Evolutionary conservation across 1,140 invertebrate species (phyloP).

Genomic region (Bombus sylvicola): DNA sequence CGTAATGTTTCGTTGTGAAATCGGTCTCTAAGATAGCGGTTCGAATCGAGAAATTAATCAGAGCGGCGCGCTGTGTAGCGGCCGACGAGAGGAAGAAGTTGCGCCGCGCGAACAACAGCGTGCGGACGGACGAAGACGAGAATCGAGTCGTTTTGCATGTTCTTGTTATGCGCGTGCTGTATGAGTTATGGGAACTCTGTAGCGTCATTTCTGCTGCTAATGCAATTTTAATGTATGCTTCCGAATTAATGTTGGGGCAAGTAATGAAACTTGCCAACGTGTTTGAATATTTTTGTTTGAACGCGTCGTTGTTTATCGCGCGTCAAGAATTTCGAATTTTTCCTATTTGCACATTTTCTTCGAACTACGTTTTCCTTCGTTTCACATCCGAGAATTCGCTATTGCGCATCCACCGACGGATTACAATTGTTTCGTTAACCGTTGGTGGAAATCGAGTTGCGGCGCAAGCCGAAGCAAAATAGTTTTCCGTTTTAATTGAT

Average conservation of each 20-base stretch:
- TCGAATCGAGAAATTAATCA: slow-evolving; percentile 53
- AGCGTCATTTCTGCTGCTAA: slow-evolving; percentile 52
- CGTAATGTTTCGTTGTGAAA: not conserved
- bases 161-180: slow-evolving; percentile 38
- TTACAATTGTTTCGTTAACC: slow-evolving; percentile 12
- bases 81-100: slow-evolving; percentile 1
- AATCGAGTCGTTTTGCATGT: slow-evolving; percentile 40
- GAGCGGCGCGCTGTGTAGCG: not conserved
- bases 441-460: not conserved
- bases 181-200: slow-evolving; percentile 44
- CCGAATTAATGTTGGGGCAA: slow-evolving; percentile 42
- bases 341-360: not conserved
- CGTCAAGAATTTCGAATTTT: not conserved
- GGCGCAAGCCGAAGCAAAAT: not conserved
- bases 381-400: no score
- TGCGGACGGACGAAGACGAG: slow-evolving; percentile 24
- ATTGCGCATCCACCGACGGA: not conserved
- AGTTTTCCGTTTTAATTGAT: slow-evolving; percentile 26
- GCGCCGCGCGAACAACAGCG: not conserved
- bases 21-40: not conserved
- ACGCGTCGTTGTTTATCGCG: not conserved
- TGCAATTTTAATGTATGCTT: slow-evolving; percentile 60
- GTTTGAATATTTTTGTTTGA: not conserved
- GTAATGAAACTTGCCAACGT: slow-evolving; percentile 54
- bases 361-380: not conserved